These are phyloP conservation scores for Buathra laborator DNA, from an alignment of 2,888 invertebrate genomes.

Conservation along the genomic window DNA sequence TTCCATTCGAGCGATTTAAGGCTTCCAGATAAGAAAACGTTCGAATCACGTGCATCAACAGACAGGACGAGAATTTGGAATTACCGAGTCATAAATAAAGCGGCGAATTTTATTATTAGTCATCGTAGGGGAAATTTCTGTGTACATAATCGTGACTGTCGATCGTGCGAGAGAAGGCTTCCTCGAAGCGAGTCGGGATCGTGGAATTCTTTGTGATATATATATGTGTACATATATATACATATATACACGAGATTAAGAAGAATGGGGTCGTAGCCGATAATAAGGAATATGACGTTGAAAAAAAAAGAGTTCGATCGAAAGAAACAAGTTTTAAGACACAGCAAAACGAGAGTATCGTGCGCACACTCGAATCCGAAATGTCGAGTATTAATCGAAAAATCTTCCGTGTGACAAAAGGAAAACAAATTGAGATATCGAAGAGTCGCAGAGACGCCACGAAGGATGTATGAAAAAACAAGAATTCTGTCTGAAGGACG, in stretches of 20 bases:
- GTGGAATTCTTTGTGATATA: conserved; percentile 49
- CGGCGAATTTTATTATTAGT: conserved; percentile 44
- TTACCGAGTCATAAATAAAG: conserved; percentile 15
- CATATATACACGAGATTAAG: conserved; percentile 51
- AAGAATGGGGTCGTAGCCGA: conserved; percentile 66
- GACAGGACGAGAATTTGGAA: not conserved
- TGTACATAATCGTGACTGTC: not conserved
- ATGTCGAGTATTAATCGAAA: not conserved
- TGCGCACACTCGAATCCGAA: not conserved
- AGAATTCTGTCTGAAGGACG: conserved; percentile 2
- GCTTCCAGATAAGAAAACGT: not conserved
- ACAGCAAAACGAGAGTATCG: not conserved
- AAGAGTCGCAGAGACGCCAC: not conserved
- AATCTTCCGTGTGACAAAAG: not conserved
- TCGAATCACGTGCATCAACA: not conserved
- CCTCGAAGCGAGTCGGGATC: conserved; percentile 53
- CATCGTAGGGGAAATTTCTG: conserved; percentile 18
- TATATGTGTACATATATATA: too few relatives aligned
- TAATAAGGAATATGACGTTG: conserved; percentile 18
- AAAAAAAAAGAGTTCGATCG: conserved; percentile 4
- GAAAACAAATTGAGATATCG: not conserved
- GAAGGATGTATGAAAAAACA: not conserved
- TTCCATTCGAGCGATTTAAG: not conserved
- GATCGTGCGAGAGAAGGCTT: conserved; percentile 33
- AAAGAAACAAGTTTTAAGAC: not conserved